Evolutionary conservation across 1,140 invertebrate genomes (phyloP).

Genomic region (Calephelis nemesis): DNA sequence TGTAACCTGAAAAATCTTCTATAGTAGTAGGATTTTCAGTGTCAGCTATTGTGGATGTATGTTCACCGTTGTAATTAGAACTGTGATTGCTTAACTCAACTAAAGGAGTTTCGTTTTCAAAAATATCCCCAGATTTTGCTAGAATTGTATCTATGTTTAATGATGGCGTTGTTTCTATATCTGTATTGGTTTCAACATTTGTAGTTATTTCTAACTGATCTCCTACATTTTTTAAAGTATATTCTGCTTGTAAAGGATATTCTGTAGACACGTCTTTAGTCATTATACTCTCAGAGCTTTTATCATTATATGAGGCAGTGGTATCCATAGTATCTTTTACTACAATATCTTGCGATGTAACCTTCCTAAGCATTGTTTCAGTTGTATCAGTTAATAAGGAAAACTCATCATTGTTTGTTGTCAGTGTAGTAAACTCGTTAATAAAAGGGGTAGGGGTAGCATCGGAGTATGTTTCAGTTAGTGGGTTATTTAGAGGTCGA

Average conservation of each 20-base stretch:
- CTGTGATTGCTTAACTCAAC: not conserved
- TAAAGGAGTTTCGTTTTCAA: not conserved
- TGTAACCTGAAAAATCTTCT: slow-evolving; percentile 19
- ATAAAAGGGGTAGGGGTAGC: slow-evolving; percentile 41
- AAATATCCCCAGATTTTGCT: not conserved
- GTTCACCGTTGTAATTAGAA: not conserved
- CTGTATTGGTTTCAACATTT: not conserved
- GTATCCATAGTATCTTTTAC: slow-evolving; percentile 20
- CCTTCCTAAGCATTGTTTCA: slow-evolving; percentile 1
- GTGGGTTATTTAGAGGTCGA: slow-evolving; percentile 68
- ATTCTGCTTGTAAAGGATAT: not conserved
- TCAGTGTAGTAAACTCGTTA: slow-evolving; percentile 30
- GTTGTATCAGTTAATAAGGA: slow-evolving; percentile 25
- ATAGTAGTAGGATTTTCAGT: slow-evolving; percentile 14
- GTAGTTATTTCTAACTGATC: not conserved
- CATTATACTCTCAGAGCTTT: not conserved
- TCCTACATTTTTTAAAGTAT: not conserved
- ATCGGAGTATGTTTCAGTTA: slow-evolving; percentile 67
- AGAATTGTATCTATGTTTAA: not conserved
- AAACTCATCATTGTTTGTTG: not conserved
- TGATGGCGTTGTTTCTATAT: not conserved
- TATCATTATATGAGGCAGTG: not conserved
- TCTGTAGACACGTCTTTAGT: not conserved
- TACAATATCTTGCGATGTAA: not conserved
- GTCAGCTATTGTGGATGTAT: slow-evolving; percentile 20